Evolutionary conservation across 2,797 vertebrate species (phyloP), one percentile per base, ranked within the genome.

Genomic region (Fratercula arctica): DNA sequence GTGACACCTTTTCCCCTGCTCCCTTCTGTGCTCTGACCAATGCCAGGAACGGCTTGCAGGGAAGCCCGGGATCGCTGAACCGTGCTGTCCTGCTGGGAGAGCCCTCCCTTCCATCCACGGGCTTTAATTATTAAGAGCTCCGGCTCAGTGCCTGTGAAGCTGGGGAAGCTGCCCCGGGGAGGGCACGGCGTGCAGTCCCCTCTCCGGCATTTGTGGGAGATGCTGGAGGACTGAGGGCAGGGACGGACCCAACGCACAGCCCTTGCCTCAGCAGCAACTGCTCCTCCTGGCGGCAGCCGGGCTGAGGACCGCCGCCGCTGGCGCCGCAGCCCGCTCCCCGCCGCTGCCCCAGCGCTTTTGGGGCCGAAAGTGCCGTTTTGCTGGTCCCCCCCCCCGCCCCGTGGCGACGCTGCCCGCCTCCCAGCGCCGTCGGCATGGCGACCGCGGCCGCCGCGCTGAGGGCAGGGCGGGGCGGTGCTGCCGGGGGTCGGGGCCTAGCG

Each of bases 381-480:
- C 24, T 3, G 1, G 1, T 6, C 5, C 3, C 4, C 9, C 43
- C 43, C 28, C 6, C 16, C 0, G 2, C 43, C 43, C 28, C 6
- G 18, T 0, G 2, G 5, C 19, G 11, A 26, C 8, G 10, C 26
- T 18, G 57, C 11, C 72, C 25, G 5, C 10, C 28, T 13, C 37
- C 48, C 35, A 14, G n/a, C 16, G 11, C 50, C 11, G 20, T 39
- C 43, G 53, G 51, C 61, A 20, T 50, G 70, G 60, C 35, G 19
- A 41, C 51, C 29, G 24, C 69, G 31, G 48, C 57, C 25, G 26
- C 39, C 20, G 24, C 46, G 29, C 57, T 61, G 31, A 35, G 28
- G 48, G 29, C 14, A 31, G 16, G n/a, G 13, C 14, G 33, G 15
- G 61, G 28, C 13, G 68, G 19, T 16, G 43, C 43, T 7, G 57